Conservation (phyloP, 1,140 invertebrate genomes). For the Drosophila orosa region DNA sequence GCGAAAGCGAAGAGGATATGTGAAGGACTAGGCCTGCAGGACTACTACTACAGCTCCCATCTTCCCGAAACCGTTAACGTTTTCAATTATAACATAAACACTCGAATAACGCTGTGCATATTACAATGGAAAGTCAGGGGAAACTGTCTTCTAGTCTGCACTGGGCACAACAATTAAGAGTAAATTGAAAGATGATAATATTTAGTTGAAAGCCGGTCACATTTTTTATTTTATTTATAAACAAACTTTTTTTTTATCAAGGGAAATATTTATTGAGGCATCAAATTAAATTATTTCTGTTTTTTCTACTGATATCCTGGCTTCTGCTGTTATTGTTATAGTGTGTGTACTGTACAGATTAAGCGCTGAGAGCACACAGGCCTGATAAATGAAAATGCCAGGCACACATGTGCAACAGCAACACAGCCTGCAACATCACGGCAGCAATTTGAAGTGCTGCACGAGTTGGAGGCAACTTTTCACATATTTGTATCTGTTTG, state of each 20-base stretch:
- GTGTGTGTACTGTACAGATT: constrained; percentile 64
- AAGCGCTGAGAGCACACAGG: constrained; percentile 50
- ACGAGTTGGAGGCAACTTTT: constrained; percentile 68
- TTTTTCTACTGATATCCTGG: constrained; percentile 19
- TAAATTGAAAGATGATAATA: neutral
- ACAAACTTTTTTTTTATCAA: neutral
- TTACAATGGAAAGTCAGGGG: constrained; percentile 7
- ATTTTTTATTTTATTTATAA: neutral
- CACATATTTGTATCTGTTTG: constrained; percentile 81
- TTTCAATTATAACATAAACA: constrained; percentile 76
- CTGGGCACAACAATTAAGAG: neutral
- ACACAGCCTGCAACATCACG: constrained; percentile 4
- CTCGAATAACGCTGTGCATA: constrained; percentile 22
- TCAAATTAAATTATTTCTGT: neutral
- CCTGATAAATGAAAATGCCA: constrained; percentile 76
- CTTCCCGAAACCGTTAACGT: constrained; percentile 41
- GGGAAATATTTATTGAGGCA: neutral
- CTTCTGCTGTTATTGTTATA: constrained; percentile 22
- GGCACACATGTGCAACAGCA: constrained; percentile 44
- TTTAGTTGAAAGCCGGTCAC: too few relatives aligned
- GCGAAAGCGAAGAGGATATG: constrained; percentile 13
- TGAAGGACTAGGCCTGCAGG: constrained; percentile 22
- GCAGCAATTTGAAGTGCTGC: constrained; percentile 54
- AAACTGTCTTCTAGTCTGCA: constrained; percentile 1
- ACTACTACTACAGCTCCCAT: constrained; percentile 24